phyloP scores from a whole-genome alignment of 2,888 invertebrate species.

The Deilephila porcellus region DNA sequence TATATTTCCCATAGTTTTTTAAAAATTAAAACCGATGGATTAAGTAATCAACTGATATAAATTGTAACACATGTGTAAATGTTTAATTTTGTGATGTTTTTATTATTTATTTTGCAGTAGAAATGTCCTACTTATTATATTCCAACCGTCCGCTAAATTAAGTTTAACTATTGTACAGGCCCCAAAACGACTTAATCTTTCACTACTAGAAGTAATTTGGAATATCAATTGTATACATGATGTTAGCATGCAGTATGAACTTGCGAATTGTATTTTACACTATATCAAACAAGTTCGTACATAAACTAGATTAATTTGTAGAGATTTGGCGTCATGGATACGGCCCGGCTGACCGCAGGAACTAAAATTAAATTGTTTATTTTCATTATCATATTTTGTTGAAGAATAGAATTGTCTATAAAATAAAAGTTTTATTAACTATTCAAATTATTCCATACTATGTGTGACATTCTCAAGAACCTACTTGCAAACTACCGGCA shows the following conservation, averaged over 20 bases:
- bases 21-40: too few relatives aligned
- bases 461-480: not conserved
- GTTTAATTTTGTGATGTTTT: too few relatives aligned
- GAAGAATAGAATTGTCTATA: not conserved
- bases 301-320: not conserved
- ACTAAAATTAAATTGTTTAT: not conserved
- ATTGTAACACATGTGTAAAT: too few relatives aligned
- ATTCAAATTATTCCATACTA: not conserved
- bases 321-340: not conserved
- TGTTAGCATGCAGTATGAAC: slow-evolving; percentile 9
- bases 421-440: not conserved
- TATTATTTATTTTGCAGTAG: not conserved
- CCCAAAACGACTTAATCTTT: not conserved
- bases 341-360: not conserved
- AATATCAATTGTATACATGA: slow-evolving; percentile 1
- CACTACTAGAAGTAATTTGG: slow-evolving; percentile 8
- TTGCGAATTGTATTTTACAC: not conserved
- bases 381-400: not conserved
- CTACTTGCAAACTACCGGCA: too few relatives aligned
- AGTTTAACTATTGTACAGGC: slow-evolving; percentile 18
- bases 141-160: not conserved
- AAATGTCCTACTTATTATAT: not conserved
- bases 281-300: slow-evolving; percentile 1
- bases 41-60: too few relatives aligned
- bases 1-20: too few relatives aligned